Conservation (phyloP, 30 jellyfish, hydroid and myxozoan species). For the Euphysa ruthae region DNA sequence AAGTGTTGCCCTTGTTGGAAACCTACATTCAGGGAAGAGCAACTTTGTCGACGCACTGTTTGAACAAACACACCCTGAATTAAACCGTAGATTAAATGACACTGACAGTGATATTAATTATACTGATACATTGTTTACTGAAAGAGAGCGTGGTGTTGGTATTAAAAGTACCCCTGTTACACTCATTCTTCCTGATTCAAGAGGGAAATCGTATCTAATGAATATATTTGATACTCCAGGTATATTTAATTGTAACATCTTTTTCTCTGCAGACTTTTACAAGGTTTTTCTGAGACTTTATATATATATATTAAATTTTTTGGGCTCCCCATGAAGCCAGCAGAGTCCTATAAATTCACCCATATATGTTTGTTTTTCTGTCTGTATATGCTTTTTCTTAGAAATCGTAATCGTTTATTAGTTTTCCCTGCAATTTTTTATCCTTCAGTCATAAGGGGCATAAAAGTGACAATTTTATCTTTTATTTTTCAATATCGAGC, state of each 20-base stretch:
- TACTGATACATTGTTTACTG: conserved; percentile 93
- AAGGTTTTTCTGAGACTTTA: no score
- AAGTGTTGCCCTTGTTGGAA: conserved; percentile 85
- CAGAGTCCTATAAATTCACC: no score
- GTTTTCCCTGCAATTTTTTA: no score
- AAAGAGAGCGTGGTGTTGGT: conserved; percentile 91
- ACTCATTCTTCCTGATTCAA: conserved; percentile 83
- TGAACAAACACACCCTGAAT: conserved; percentile 95
- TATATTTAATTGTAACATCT: neutral
- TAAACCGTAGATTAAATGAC: conserved; percentile 57
- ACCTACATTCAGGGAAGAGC: conserved; percentile 88
- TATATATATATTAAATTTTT: no score
- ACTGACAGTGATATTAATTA: conserved; percentile 43
- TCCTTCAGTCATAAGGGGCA: no score
- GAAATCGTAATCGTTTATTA: no score
- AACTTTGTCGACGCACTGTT: conserved; percentile 87
- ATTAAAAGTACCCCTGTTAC: conserved; percentile 93
- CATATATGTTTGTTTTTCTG: no score
- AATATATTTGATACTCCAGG: conserved; percentile 97
- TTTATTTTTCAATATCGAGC: no score
- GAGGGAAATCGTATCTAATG: conserved; percentile 72
- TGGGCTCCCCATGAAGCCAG: no score
- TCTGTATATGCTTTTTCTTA: no score
- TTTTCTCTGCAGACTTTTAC: no score
- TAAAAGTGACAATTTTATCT: no score